Evolutionary conservation across 2,797 vertebrate species (phyloP), one percentile per base, ranked within the genome.

Genomic region (Channallabes apus): DNA sequence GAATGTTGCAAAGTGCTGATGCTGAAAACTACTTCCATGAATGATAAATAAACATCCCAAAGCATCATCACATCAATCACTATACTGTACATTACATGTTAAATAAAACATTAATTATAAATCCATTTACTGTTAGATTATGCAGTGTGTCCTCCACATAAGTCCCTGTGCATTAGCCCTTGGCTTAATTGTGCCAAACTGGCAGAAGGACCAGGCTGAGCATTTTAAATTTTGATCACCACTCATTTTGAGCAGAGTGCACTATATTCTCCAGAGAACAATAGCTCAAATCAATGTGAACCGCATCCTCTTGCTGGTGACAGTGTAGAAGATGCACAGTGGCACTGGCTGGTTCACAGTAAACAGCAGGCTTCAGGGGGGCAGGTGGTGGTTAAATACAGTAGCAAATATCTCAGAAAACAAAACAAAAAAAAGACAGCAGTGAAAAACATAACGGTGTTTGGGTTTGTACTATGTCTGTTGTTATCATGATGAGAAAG

Each of bases 251-350:
- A 58, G 65, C 85, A 85, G 46, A 80, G 58, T 58, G 69, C 54
- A 84, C 84, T 80, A 86, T 59, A 78, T 77, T 72, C 51, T 59
- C 83, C 62, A 80, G 88, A 86, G 80, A 90, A 89, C 85, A 86
- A 87, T 89, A 87, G 86, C 75, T 86, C 80, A 88, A 88, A 87
- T 86, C 88, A 86, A 81, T 78, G 78, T 64, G 84, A 85, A 88
- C 75, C 84, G 80, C 88, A 80, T 77, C 32, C 89, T 86, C 27
- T 69, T 86, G 89, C 81, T 78, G 75, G 6, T 71, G 84, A 82
- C 77, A 81, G 51, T 86, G 82, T 88, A 27, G 80, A 84, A 83
- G 85, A 86, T 83, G 65, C 41, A 73, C 82, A 76, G 35, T 29
- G 75, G 59, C 54, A 84, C 46, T 69, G 67, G 80, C 27, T 22